Conservation (phyloP, 2,797 vertebrate species). For the Semotilus atromaculatus region DNA sequence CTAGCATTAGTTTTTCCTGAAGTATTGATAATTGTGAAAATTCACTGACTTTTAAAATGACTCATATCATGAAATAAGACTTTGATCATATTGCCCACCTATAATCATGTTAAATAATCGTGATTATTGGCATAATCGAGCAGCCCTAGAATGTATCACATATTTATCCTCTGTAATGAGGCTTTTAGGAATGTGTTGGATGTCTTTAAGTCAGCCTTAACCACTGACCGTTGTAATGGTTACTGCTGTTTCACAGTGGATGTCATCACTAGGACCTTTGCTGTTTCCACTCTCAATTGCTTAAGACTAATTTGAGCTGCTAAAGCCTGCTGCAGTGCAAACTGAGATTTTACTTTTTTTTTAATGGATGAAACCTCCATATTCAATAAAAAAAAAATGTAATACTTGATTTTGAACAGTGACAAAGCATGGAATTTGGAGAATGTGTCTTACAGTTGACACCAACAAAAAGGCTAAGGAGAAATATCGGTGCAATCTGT, state of each 20-base stretch:
- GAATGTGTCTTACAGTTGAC: background rate
- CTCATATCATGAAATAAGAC: too few relatives aligned
- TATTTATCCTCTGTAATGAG: slow-evolving; percentile 16
- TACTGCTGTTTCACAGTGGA: background rate
- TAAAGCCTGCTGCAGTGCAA: background rate
- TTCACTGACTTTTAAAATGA: too few relatives aligned
- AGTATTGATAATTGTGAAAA: too few relatives aligned
- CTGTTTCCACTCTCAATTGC: slow-evolving; percentile 3
- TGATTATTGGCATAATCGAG: too few relatives aligned
- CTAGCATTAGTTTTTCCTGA: too few relatives aligned
- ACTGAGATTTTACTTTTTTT: background rate
- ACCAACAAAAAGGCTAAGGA: background rate
- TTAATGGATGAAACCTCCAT: background rate
- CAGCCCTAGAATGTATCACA: background rate
- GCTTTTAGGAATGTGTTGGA: background rate
- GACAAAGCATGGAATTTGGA: background rate
- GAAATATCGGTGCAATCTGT: background rate
- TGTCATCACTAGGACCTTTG: slow-evolving; percentile 9
- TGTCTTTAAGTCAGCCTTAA: slow-evolving; percentile 12
- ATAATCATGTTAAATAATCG: too few relatives aligned
- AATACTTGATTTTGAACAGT: background rate
- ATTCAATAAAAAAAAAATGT: too few relatives aligned
- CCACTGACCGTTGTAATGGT: background rate
- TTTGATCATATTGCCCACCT: too few relatives aligned
- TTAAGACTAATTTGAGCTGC: slow-evolving; percentile 11